These are phyloP conservation scores for Leucosticte australis DNA, from an alignment of 2,113 vertebrate genomes.

Conservation along the genomic window DNA sequence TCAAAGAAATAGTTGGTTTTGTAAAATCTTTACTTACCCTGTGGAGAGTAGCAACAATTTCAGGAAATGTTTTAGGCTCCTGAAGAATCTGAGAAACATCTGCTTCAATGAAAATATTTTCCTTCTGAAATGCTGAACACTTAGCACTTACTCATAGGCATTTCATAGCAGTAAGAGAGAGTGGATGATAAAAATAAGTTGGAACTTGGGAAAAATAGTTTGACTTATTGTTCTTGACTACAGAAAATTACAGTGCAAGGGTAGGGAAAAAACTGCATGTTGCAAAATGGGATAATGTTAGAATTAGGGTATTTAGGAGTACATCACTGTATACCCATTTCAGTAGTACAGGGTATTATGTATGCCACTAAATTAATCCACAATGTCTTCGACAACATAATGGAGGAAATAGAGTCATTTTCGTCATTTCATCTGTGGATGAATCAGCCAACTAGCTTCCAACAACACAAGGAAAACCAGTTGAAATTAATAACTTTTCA, in stretches of 20 bases:
- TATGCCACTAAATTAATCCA: background rate
- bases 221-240: background rate
- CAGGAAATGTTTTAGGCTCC: background rate
- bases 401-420: background rate
- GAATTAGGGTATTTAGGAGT: background rate
- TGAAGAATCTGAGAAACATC: background rate
- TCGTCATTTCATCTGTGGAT: background rate
- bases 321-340: background rate
- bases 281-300: background rate
- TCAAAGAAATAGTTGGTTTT: background rate
- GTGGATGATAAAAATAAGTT: background rate
- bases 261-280: background rate
- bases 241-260: background rate
- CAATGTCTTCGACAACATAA: background rate
- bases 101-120: constrained; percentile 42
- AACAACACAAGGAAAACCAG: background rate
- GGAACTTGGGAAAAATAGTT: background rate
- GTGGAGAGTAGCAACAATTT: background rate
- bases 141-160: background rate
- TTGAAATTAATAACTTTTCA: background rate
- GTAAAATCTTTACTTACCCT: background rate
- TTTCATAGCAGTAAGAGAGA: background rate
- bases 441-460: background rate
- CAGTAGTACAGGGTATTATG: background rate
- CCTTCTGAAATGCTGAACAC: background rate